Conservation (phyloP, 2,113 vertebrate species). For the Pterocles burchelli region DNA sequence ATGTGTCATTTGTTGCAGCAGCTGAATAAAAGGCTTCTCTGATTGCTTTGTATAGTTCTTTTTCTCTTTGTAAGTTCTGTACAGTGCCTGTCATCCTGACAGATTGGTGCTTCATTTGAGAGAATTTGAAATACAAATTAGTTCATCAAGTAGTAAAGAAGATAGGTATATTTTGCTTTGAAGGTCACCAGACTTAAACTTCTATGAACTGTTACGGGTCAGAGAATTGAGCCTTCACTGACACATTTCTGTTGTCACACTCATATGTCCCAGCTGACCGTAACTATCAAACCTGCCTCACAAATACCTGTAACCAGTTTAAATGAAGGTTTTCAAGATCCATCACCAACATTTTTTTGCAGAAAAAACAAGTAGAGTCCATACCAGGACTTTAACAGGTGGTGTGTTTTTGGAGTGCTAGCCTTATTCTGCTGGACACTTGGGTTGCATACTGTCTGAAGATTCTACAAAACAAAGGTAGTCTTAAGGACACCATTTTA, state of each 20-base stretch:
- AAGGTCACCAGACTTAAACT: slow-evolving; percentile 6
- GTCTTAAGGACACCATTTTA: not conserved
- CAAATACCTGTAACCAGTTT: not conserved
- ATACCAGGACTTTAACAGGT: not conserved
- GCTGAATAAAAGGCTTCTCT: slow-evolving; percentile 49
- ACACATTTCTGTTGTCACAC: not conserved
- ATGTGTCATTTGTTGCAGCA: slow-evolving; percentile 35
- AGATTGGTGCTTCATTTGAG: slow-evolving; percentile 36
- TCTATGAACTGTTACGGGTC: not conserved
- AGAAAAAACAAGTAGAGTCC: not conserved
- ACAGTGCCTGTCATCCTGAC: slow-evolving; percentile 50
- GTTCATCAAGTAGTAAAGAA: slow-evolving; percentile 44
- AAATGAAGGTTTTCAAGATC: not conserved
- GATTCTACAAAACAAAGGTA: not conserved
- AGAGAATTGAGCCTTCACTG: not conserved
- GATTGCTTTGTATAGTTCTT: slow-evolving; percentile 49
- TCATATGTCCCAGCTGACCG: not conserved
- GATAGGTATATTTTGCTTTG: not conserved
- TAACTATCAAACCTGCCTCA: not conserved
- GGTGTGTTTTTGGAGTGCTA: fast-evolving
- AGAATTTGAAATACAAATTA: slow-evolving; percentile 60
- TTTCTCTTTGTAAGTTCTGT: slow-evolving; percentile 26
- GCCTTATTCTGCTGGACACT: not conserved
- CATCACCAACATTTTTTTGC: not conserved
- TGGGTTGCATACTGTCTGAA: not conserved